Evolutionary conservation across 2,888 invertebrate species (phyloP).

Genomic region (Amphipyra berbera): DNA sequence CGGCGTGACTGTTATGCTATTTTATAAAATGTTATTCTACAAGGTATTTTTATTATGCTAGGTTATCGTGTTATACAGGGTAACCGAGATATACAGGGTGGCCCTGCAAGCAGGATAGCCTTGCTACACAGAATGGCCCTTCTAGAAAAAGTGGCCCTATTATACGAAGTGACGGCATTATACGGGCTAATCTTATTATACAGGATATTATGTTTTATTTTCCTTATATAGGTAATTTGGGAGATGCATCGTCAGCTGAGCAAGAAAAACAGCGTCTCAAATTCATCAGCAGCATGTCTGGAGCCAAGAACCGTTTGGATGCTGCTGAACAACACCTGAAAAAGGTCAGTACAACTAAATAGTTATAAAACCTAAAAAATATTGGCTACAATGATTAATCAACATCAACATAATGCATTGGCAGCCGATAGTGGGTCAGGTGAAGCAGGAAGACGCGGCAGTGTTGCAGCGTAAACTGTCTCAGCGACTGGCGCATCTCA

Average conservation of each 20-base stretch:
- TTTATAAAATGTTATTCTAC: no score
- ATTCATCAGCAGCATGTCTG: conserved; percentile 59
- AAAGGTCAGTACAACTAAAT: conserved; percentile 51
- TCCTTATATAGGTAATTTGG: neutral
- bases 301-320: conserved; percentile 55
- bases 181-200: neutral
- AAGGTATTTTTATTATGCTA: neutral
- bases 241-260: conserved; percentile 1
- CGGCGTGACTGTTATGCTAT: no score
- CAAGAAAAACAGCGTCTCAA: conserved; percentile 60
- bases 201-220: neutral
- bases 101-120: no score
- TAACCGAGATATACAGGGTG: no score
- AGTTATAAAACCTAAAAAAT: no score
- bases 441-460: conserved; percentile 36
- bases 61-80: neutral
- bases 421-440: conserved; percentile 34
- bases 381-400: no score
- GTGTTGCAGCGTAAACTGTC: conserved; percentile 46
- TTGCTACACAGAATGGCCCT: no score
- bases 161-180: no score
- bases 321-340: conserved; percentile 61
- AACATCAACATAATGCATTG: neutral
- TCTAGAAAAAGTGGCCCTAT: no score
- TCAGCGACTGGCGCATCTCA: conserved; percentile 55